Evolutionary conservation across 1,140 invertebrate genomes (phyloP).

Genomic region (Eueides isabella): DNA sequence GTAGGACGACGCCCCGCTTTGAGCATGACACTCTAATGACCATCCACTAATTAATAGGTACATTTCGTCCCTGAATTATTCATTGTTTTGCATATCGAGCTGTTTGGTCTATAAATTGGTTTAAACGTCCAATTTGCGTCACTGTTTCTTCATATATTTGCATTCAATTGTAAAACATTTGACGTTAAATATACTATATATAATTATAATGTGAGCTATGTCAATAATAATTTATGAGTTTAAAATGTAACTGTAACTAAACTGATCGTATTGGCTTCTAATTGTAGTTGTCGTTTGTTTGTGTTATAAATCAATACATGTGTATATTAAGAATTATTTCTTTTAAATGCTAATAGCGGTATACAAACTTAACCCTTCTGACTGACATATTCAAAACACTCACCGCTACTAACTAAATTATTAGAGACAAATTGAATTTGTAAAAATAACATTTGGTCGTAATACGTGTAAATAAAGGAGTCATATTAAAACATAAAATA

Average conservation of each 20-base stretch:
- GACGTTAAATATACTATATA: background rate
- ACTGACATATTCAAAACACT: too few species aligned
- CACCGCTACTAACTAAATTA: too few species aligned
- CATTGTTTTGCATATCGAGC: conserved; percentile 43
- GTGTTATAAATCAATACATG: background rate
- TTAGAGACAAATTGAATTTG: too few species aligned
- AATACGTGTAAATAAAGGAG: too few species aligned
- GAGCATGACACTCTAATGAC: conserved; percentile 47
- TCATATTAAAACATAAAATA: too few species aligned
- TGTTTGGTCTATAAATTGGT: conserved; percentile 34
- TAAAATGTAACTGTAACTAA: background rate
- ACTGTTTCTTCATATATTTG: conserved; percentile 18
- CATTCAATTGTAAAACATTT: conserved; percentile 1
- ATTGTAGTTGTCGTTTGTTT: background rate
- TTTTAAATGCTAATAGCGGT: too few species aligned
- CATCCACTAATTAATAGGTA: conserved; percentile 62
- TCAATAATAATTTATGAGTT: background rate
- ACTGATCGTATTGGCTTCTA: background rate
- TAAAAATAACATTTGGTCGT: too few species aligned
- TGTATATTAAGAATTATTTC: too few species aligned
- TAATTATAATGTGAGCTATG: background rate
- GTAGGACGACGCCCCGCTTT: conserved; percentile 28
- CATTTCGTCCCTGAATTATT: conserved; percentile 55
- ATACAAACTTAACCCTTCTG: too few species aligned
- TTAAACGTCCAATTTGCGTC: conserved; percentile 25